Conservation (phyloP, 2,888 invertebrate species). For the Rhingia campestris region DNA sequence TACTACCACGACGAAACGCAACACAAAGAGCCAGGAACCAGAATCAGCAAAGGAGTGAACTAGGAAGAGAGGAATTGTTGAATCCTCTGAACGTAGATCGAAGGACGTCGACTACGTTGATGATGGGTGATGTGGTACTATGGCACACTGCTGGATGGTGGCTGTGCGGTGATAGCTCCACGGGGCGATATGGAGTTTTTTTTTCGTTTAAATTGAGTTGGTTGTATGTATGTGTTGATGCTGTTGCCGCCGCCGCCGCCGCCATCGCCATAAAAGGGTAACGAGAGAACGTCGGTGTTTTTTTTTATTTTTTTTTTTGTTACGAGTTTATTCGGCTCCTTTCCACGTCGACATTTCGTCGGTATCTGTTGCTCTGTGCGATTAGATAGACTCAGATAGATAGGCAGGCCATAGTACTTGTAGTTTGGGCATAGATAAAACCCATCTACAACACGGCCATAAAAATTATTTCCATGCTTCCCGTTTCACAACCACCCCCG, state of each 20-base stretch:
- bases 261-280: conserved; percentile 69
- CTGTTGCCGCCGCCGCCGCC: conserved; percentile 31
- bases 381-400: conserved; percentile 54
- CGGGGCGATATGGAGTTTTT: conserved; percentile 62
- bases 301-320: neutral
- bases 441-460: conserved; percentile 67
- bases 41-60: conserved; percentile 19
- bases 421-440: conserved; percentile 70
- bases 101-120: conserved; percentile 52
- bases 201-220: conserved; percentile 48
- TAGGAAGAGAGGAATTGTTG: conserved; percentile 54
- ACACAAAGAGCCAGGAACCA: conserved; percentile 30
- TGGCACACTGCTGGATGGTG: conserved; percentile 33
- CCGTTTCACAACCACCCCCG: conserved; percentile 19
- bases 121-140: conserved; percentile 48
- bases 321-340: no score
- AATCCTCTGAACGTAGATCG: conserved; percentile 65
- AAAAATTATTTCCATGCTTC: conserved; percentile 66
- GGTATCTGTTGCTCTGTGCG: conserved; percentile 65
- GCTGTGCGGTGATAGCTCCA: conserved; percentile 42
- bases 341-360: conserved; percentile 20
- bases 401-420: conserved; percentile 54
- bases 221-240: conserved; percentile 60
- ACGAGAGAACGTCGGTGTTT: conserved; percentile 38
- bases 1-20: conserved; percentile 14